phyloP scores from a whole-genome alignment of 35 echinoderm and acorn worm species.

The Anneissia japonica region DNA sequence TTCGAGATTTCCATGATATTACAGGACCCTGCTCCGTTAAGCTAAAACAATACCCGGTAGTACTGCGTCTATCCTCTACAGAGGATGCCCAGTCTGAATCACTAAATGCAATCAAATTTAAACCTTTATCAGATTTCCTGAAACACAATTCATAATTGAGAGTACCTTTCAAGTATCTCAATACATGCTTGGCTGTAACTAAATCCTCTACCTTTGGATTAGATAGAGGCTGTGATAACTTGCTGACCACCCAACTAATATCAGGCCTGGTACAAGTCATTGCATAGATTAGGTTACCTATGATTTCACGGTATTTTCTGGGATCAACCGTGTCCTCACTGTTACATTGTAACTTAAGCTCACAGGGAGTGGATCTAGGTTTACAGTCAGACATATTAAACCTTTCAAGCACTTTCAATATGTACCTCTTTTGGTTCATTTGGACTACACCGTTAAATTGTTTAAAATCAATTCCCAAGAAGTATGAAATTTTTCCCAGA shows the following conservation, averaged over 20 bases:
- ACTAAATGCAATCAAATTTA: conserved; percentile 13
- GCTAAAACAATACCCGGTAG: conserved; percentile 31
- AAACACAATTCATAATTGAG: conserved; percentile 14
- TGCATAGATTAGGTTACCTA: conserved; percentile 35
- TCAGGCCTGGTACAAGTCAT: conserved; percentile 43
- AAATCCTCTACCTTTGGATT: conserved; percentile 12
- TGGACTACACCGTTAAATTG: background rate
- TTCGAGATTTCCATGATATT: conserved; percentile 49
- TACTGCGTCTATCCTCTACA: conserved; percentile 31
- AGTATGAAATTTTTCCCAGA: conserved; percentile 28
- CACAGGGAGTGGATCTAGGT: background rate
- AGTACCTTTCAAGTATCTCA: conserved; percentile 34
- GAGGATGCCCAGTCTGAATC: conserved; percentile 27
- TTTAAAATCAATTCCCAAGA: background rate
- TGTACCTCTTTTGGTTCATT: background rate
- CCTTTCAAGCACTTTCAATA: background rate
- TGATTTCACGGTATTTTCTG: conserved; percentile 30
- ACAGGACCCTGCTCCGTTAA: conserved; percentile 19
- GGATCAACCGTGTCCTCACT: conserved; percentile 8
- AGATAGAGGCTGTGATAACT: conserved; percentile 37
- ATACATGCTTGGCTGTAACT: conserved; percentile 29
- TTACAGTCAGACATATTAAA: background rate
- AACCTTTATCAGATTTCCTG: conserved; percentile 21
- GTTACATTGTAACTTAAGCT: conserved; percentile 36
- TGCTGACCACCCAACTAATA: conserved; percentile 35